Conservation (phyloP, 2,888 invertebrate genomes). For the Trissolcus japonicus region DNA sequence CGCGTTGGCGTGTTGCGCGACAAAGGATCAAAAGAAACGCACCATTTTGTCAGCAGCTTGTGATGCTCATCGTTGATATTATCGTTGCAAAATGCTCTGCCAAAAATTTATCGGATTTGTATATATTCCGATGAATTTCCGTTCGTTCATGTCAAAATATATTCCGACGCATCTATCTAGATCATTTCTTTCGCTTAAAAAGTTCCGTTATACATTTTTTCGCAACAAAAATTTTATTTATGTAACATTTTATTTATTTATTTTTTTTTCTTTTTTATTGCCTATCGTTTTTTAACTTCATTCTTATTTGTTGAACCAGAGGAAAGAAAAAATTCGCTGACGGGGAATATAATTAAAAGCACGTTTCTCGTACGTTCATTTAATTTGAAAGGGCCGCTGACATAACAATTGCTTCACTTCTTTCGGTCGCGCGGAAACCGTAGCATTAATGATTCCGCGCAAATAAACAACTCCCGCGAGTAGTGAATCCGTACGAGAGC, state of each 20-base stretch:
- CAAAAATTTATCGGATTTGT: too few species aligned
- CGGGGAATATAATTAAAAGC: constrained; percentile 52
- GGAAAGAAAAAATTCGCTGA: background rate
- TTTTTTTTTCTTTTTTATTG: too few species aligned
- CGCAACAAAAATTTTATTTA: too few species aligned
- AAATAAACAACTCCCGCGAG: constrained; percentile 55
- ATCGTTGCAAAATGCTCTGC: background rate
- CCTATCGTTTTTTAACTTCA: too few species aligned
- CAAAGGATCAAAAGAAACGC: constrained; percentile 43
- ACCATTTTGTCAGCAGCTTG: constrained; percentile 11
- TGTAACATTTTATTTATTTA: too few species aligned
- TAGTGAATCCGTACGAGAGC: constrained; percentile 47
- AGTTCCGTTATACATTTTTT: too few species aligned
- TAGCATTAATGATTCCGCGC: constrained; percentile 55
- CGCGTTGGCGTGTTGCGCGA: constrained; percentile 12
- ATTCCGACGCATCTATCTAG: too few species aligned
- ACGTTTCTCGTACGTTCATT: constrained; percentile 28
- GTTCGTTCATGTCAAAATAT: too few species aligned
- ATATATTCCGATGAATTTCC: too few species aligned
- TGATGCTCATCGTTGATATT: constrained; percentile 12
- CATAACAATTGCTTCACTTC: constrained; percentile 53
- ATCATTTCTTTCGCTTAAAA: too few species aligned
- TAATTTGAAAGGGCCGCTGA: constrained; percentile 45
- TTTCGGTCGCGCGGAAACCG: constrained; percentile 35
- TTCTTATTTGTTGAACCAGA: too few species aligned